These are phyloP conservation scores for Pampusana beccarii DNA, from an alignment of 2,113 vertebrate species.

Conservation along the genomic window DNA sequence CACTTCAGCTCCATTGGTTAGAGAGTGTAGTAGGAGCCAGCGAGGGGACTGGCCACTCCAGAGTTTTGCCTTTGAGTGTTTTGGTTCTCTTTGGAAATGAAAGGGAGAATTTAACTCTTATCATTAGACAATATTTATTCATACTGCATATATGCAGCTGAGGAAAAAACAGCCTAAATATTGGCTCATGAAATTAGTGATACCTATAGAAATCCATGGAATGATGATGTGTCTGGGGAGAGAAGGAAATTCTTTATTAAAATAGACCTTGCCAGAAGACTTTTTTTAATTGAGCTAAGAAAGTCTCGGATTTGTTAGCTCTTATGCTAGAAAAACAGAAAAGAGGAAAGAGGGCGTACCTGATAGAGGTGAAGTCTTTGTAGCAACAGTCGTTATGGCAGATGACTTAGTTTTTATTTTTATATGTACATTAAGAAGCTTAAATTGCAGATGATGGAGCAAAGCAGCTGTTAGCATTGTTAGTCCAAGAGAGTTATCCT, in stretches of 20 bases:
- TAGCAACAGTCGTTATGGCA: background rate
- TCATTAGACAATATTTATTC: background rate
- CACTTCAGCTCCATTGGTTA: background rate
- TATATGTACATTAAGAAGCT: background rate
- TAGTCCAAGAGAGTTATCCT: background rate
- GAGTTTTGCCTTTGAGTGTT: background rate
- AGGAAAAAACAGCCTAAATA: background rate
- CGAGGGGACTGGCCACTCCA: background rate
- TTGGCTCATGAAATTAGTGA: background rate
- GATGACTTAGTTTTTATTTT: background rate
- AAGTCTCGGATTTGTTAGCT: background rate
- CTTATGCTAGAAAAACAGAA: background rate
- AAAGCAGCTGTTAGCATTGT: background rate
- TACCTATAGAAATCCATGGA: background rate
- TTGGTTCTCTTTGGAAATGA: background rate
- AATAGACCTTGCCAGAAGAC: background rate
- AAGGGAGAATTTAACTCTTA: background rate
- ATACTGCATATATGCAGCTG: too few species aligned
- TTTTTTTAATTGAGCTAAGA: background rate
- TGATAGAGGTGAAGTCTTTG: background rate
- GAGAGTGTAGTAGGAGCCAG: background rate
- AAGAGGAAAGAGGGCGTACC: background rate
- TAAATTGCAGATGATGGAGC: background rate
- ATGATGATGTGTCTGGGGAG: background rate
- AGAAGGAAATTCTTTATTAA: background rate